Conservation (phyloP, 1,140 invertebrate genomes). For the Lasioglossum baleicum region DNA sequence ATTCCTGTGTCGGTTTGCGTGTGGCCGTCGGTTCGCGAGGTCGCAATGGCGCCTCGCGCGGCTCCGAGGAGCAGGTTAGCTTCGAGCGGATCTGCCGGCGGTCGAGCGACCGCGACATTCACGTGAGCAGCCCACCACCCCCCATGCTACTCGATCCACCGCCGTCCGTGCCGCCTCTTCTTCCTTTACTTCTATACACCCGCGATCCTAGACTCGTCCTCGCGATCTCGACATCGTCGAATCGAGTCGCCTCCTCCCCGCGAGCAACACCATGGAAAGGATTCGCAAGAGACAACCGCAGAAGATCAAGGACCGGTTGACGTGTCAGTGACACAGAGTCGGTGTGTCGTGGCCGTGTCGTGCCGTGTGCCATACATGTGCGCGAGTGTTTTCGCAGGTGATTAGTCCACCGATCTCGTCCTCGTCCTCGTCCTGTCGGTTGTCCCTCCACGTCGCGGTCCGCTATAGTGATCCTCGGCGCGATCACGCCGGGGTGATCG, state of each 20-base stretch:
- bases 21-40: not conserved
- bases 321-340: slow-evolving; percentile 62
- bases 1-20: too few relatives aligned
- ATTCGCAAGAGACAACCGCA: slow-evolving; percentile 66
- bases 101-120: not conserved
- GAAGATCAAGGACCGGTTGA: slow-evolving; percentile 59
- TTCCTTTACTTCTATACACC: not conserved
- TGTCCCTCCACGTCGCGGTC: too few relatives aligned
- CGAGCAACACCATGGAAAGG: slow-evolving; percentile 65
- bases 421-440: not conserved
- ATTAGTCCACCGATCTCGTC: not conserved
- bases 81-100: slow-evolving; percentile 12
- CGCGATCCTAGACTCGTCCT: not conserved
- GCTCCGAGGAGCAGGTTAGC: slow-evolving; percentile 23
- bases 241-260: too few relatives aligned
- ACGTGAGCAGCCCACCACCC: slow-evolving; percentile 21
- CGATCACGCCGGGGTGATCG: not conserved
- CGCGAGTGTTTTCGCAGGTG: slow-evolving; percentile 5
- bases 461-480: not conserved
- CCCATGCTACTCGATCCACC: slow-evolving; percentile 15
- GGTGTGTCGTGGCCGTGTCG: not conserved
- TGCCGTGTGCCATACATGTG: not conserved
- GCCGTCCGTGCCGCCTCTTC: not conserved
- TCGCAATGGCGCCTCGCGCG: slow-evolving; percentile 54
- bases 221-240: not conserved